phyloP scores from a whole-genome alignment of 2,888 invertebrate species.

The Agonopterix alstromeriana region DNA sequence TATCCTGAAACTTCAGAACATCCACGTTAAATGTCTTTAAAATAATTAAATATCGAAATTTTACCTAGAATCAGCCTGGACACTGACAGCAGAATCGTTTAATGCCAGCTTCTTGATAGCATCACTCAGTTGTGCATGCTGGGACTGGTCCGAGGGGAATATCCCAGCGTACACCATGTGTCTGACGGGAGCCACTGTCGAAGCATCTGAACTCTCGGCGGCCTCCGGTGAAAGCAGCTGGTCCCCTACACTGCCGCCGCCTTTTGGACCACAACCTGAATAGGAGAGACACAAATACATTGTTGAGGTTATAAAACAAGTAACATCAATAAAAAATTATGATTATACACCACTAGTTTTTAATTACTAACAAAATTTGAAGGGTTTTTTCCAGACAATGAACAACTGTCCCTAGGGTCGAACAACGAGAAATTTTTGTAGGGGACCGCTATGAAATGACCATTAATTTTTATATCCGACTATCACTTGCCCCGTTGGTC shows the following conservation, averaged over 20 bases:
- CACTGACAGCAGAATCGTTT: slow-evolving; percentile 95
- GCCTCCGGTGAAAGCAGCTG: slow-evolving; percentile 48
- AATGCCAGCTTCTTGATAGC: slow-evolving; percentile 95
- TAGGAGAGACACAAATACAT: slow-evolving; percentile 4
- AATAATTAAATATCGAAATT: no score
- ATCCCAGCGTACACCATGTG: slow-evolving; percentile 78
- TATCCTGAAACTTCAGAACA: no score
- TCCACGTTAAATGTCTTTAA: no score
- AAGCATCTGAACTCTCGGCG: slow-evolving; percentile 24
- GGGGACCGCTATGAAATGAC: no score
- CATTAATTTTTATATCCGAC: no score
- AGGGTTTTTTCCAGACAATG: no score
- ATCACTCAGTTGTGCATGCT: slow-evolving; percentile 82
- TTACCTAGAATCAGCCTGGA: slow-evolving; percentile 88
- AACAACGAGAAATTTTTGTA: no score
- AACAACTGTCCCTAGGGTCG: no score
- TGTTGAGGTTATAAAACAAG: slow-evolving; percentile 1
- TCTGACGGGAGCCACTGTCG: slow-evolving; percentile 40
- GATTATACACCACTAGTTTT: no score
- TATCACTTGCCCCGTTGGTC: no score
- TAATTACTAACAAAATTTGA: no score
- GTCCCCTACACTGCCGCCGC: slow-evolving; percentile 65
- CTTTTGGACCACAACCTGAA: slow-evolving; percentile 62
- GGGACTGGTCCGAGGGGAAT: slow-evolving; percentile 94
- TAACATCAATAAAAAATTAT: no score